Conservation (phyloP, 2,113 vertebrate genomes). For the Hoplias malabaricus region DNA sequence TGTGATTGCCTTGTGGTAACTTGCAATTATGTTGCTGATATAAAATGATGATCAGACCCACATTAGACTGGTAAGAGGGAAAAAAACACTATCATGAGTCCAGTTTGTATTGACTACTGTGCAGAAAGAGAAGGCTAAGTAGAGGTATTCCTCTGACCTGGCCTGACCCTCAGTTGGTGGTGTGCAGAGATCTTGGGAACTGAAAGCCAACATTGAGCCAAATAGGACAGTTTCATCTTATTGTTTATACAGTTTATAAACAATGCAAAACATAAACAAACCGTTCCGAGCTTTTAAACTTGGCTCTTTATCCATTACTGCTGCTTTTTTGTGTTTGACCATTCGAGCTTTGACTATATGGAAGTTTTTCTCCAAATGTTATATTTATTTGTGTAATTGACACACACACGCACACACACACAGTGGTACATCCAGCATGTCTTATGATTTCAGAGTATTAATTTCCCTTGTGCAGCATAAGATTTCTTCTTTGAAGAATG, state of each 20-base stretch:
- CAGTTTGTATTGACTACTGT: neutral
- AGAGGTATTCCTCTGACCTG: conserved; percentile 13
- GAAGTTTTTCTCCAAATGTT: too few relatives aligned
- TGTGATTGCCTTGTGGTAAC: conserved; percentile 14
- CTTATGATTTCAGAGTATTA: too few relatives aligned
- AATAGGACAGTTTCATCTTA: neutral
- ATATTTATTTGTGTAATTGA: too few relatives aligned
- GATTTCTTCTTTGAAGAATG: too few relatives aligned
- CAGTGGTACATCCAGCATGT: too few relatives aligned
- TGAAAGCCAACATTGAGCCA: neutral
- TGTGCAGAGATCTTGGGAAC: conserved; percentile 35
- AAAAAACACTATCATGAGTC: neutral
- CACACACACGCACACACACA: too few relatives aligned
- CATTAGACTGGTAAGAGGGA: conserved; percentile 3
- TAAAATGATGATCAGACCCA: conserved; percentile 15
- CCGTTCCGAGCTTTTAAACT: neutral
- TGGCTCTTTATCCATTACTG: neutral
- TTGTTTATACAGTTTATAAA: neutral
- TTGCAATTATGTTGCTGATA: conserved; percentile 6
- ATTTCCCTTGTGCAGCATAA: too few relatives aligned
- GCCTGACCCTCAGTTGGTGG: neutral
- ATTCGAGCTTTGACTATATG: neutral
- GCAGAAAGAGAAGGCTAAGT: neutral
- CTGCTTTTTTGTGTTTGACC: neutral
- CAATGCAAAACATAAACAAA: neutral